Conservation (phyloP, 2,113 vertebrate genomes). For the Saguinus midas region DNA sequence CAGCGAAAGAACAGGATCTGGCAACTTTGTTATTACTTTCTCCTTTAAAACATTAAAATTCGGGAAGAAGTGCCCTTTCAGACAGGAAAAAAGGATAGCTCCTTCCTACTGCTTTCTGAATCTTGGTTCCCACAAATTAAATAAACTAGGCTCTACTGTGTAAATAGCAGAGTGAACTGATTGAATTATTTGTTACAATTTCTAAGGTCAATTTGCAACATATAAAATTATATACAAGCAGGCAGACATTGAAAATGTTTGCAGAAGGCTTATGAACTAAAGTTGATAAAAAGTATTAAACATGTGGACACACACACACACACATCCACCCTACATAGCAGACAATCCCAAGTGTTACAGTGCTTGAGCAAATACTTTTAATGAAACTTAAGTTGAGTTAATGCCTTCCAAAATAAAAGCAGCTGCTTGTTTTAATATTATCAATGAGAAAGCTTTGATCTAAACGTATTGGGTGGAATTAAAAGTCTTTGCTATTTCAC, state of each 20-base stretch:
- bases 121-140: background rate
- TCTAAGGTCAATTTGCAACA: constrained; percentile 30
- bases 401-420: constrained; percentile 33
- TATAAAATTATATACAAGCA: constrained; percentile 38
- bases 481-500: constrained; percentile 22
- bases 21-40: background rate
- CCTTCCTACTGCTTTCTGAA: background rate
- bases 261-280: background rate
- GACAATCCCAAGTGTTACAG: background rate
- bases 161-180: background rate
- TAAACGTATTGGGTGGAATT: background rate
- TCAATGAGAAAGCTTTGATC: background rate
- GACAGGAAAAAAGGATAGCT: background rate
- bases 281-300: background rate
- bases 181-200: background rate
- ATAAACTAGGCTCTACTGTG: background rate
- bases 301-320: background rate
- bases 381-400: constrained; percentile 15
- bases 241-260: background rate
- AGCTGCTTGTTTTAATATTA: background rate
- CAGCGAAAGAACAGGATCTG: background rate
- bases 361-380: constrained; percentile 11
- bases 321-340: background rate
- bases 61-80: background rate
- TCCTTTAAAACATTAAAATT: background rate